Evolutionary conservation across 1,140 invertebrate genomes (phyloP).

Genomic region (Grapholita molesta): DNA sequence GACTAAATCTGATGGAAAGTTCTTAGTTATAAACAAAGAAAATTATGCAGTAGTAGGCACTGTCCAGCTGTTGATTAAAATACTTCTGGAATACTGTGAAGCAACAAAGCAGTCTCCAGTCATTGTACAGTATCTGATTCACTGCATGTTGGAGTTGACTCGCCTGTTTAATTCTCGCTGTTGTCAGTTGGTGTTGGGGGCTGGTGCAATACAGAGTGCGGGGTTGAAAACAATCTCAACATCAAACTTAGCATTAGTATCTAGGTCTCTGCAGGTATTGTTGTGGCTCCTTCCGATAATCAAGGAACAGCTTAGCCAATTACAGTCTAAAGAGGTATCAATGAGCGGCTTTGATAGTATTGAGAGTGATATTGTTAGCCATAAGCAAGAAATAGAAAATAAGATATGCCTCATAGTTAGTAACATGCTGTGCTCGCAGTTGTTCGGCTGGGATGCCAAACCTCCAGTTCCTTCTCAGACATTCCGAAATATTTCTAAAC

Average conservation of each 20-base stretch:
- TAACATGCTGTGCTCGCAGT: constrained; percentile 87
- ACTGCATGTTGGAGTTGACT: constrained; percentile 92
- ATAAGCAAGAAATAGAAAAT: constrained; percentile 93
- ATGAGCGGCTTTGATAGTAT: constrained; percentile 81
- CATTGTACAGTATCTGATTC: constrained; percentile 83
- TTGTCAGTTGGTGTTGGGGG: constrained; percentile 96
- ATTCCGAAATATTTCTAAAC: constrained; percentile 95
- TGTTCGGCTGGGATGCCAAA: constrained; percentile 93
- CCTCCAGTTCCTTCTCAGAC: constrained; percentile 96
- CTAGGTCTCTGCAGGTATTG: constrained; percentile 90
- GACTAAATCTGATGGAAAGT: constrained; percentile 70
- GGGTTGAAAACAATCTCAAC: constrained; percentile 98
- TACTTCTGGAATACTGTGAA: constrained; percentile 94
- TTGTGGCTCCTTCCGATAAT: constrained; percentile 87
- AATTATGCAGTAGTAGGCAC: constrained; percentile 92
- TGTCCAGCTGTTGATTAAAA: constrained; percentile 90
- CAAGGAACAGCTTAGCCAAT: constrained; percentile 81
- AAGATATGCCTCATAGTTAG: constrained; percentile 95
- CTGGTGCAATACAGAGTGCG: constrained; percentile 95
- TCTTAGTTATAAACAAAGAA: constrained; percentile 87
- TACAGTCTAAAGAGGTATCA: constrained; percentile 69
- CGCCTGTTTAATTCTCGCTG: constrained; percentile 95
- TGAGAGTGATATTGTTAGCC: constrained; percentile 90
- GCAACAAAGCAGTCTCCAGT: constrained; percentile 84
- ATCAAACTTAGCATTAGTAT: constrained; percentile 94